Conservation (phyloP, 1,140 invertebrate genomes). For the Drosophila fuyamai region DNA sequence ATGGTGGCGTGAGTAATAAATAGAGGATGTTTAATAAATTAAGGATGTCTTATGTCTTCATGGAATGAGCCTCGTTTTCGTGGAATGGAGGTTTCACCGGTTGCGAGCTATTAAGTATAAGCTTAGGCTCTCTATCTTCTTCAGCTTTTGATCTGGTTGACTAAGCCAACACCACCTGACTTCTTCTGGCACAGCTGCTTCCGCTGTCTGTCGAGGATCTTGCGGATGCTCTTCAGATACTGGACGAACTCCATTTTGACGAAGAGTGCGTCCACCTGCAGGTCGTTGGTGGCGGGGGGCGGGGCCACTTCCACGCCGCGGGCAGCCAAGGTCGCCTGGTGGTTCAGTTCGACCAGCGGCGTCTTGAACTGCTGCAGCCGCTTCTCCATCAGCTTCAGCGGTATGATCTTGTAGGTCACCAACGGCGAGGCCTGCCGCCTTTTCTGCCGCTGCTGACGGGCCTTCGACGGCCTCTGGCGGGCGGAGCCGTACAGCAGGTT, state of each 20-base stretch:
- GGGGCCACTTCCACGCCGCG: conserved; percentile 1
- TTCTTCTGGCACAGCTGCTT: conserved; percentile 8
- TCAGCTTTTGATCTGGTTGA: not conserved
- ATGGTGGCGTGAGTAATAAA: conserved; percentile 34
- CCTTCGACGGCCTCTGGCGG: not conserved
- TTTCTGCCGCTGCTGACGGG: not conserved
- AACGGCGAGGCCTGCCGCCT: not conserved
- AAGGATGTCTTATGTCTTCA: conserved; percentile 15
- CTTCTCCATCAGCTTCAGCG: conserved; percentile 47
- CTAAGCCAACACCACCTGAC: too few species aligned
- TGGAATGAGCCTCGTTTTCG: conserved; percentile 53
- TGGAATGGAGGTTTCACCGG: conserved; percentile 36
- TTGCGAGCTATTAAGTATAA: not conserved
- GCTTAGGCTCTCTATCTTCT: not conserved
- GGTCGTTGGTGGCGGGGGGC: not conserved
- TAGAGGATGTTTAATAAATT: conserved; percentile 49
- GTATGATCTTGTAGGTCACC: conserved; percentile 25
- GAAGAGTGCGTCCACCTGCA: conserved; percentile 39
- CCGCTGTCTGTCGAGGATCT: conserved; percentile 31
- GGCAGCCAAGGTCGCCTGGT: conserved; percentile 39
- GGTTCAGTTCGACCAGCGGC: conserved; percentile 42
- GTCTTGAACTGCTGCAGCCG: conserved; percentile 46
- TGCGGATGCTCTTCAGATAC: conserved; percentile 47
- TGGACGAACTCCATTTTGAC: conserved; percentile 50
- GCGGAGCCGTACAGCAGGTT: conserved; percentile 15